These are phyloP conservation scores for Perdita meconis DNA, from an alignment of 2,888 invertebrate species.

Conservation along the genomic window DNA sequence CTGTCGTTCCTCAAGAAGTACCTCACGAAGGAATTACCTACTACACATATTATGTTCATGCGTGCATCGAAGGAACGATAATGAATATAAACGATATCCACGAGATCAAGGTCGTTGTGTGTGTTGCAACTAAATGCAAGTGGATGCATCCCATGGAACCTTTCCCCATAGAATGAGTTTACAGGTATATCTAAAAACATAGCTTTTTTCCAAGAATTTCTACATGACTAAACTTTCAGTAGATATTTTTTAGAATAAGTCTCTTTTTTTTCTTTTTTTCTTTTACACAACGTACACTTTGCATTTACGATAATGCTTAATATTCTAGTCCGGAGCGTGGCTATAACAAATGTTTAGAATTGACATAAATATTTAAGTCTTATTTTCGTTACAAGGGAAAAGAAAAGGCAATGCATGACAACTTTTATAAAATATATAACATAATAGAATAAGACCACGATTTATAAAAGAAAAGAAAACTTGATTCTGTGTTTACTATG, in stretches of 20 bases:
- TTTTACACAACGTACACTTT: conserved; percentile 51
- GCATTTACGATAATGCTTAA: conserved; percentile 68
- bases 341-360: conserved; percentile 63
- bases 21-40: conserved; percentile 81
- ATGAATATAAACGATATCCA: conserved; percentile 84
- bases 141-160: conserved; percentile 84
- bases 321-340: conserved; percentile 63
- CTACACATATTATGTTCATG: conserved; percentile 74
- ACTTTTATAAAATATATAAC: conserved; percentile 29
- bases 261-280: conserved; percentile 31
- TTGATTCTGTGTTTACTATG: not conserved
- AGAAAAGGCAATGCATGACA: conserved; percentile 45
- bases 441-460: conserved; percentile 3
- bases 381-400: conserved; percentile 23
- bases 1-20: conserved; percentile 84
- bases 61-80: conserved; percentile 82
- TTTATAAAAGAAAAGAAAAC: not conserved
- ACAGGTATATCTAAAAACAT: conserved; percentile 81
- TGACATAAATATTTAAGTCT: conserved; percentile 50
- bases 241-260: conserved; percentile 60
- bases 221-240: conserved; percentile 69
- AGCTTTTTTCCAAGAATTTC: conserved; percentile 69
- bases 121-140: conserved; percentile 84
- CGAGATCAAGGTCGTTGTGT: conserved; percentile 85
- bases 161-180: conserved; percentile 82